Percentiles rank a stretch among this genome's conserved stretches.
These are phyloP conservation scores for Hipparchia sbordonii DNA, from an alignment of 2,888 invertebrate genomes.

Conservation along the genomic window DNA sequence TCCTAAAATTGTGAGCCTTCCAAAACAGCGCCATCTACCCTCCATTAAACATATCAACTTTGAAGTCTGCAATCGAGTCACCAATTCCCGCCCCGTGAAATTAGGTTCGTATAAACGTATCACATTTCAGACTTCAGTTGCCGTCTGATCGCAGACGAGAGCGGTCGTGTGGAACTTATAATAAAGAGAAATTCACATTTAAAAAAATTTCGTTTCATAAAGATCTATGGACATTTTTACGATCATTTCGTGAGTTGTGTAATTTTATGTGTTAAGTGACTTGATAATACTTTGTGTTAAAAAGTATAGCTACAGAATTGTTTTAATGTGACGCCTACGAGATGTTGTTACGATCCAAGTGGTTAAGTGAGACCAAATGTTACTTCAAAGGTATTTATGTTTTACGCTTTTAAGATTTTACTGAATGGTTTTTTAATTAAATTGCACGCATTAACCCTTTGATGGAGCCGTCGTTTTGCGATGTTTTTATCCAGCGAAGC, in stretches of 20 bases:
- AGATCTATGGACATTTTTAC: not conserved
- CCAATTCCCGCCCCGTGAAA: slow-evolving; percentile 58
- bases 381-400: slow-evolving; percentile 32
- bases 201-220: slow-evolving; percentile 16
- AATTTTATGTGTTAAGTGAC: slow-evolving; percentile 7
- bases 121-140: slow-evolving; percentile 58
- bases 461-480: not conserved
- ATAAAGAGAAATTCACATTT: slow-evolving; percentile 7
- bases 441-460: slow-evolving; percentile 18
- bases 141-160: slow-evolving; percentile 51
- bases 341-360: slow-evolving; percentile 31
- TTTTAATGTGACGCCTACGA: slow-evolving; percentile 10
- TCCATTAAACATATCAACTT: slow-evolving; percentile 42
- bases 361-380: slow-evolving; percentile 33
- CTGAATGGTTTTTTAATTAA: slow-evolving; percentile 14
- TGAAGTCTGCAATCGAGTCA: slow-evolving; percentile 52
- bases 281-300: not conserved
- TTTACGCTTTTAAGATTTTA: not conserved
- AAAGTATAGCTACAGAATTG: not conserved
- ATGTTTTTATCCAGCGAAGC: slow-evolving; percentile 15
- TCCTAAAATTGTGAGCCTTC: slow-evolving; percentile 6
- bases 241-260: slow-evolving; percentile 5
- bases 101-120: slow-evolving; percentile 66
- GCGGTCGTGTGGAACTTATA: slow-evolving; percentile 46
- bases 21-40: slow-evolving; percentile 47